Evolutionary conservation across 2,113 vertebrate species (phyloP).

Genomic region (Microcebus griseorufus): DNA sequence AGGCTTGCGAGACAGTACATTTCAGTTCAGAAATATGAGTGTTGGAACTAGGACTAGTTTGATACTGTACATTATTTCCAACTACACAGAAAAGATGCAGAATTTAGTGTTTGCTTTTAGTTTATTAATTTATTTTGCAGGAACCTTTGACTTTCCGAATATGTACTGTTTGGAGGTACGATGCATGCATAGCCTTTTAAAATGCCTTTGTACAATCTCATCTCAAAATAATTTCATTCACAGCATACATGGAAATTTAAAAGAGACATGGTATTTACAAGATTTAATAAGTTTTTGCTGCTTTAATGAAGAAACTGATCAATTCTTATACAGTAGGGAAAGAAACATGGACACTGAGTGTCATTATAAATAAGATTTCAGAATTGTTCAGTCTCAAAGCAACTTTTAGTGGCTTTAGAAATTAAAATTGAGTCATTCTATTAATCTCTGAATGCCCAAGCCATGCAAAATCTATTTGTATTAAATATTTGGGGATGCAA

Average conservation of each 20-base stretch:
- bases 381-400: slow-evolving; percentile 81
- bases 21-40: slow-evolving; percentile 44
- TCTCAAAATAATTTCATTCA: slow-evolving; percentile 86
- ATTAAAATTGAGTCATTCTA: slow-evolving; percentile 79
- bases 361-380: slow-evolving; percentile 84
- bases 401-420: slow-evolving; percentile 80
- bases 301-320: slow-evolving; percentile 86
- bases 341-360: slow-evolving; percentile 81
- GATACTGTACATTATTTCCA: slow-evolving; percentile 49
- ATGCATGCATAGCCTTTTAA: slow-evolving; percentile 87
- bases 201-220: slow-evolving; percentile 87
- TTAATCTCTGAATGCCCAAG: slow-evolving; percentile 79
- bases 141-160: slow-evolving; percentile 81
- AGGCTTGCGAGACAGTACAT: not conserved
- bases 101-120: slow-evolving; percentile 84
- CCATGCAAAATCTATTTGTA: slow-evolving; percentile 76
- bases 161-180: slow-evolving; percentile 85
- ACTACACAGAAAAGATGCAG: slow-evolving; percentile 85
- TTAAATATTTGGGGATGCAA: slow-evolving; percentile 82
- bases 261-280: slow-evolving; percentile 82
- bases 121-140: slow-evolving; percentile 88
- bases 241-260: slow-evolving; percentile 86
- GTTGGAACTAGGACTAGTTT: not conserved
- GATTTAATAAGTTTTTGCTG: slow-evolving; percentile 83
- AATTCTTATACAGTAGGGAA: slow-evolving; percentile 83